Evolutionary conservation across 2,797 vertebrate species (phyloP).

Genomic region (Parauchenoglanis punctatus): DNA sequence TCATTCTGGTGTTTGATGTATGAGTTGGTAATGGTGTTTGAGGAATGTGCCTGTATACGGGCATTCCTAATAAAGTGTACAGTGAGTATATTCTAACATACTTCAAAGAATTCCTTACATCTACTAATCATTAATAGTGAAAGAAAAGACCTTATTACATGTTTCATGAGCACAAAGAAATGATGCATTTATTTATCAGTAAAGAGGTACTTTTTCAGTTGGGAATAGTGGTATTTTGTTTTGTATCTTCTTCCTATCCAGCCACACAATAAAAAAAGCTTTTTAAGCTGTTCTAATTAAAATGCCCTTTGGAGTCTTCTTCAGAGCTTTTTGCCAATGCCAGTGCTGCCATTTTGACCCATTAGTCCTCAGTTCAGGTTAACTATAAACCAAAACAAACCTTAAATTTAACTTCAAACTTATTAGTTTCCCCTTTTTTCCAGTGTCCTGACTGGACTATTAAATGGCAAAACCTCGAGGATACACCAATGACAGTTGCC

Average conservation of each 20-base stretch:
- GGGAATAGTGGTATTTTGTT: not conserved
- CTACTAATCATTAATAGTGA: not conserved
- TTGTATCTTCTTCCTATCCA: not conserved
- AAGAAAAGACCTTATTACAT: not conserved
- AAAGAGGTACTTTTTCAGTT: not conserved
- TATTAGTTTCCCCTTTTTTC: not conserved
- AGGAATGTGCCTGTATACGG: not conserved
- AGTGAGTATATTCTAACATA: not conserved
- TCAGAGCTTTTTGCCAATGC: not conserved
- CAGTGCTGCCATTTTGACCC: not conserved
- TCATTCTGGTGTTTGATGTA: not conserved
- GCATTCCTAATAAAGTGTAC: not conserved
- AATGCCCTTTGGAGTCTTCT: not conserved
- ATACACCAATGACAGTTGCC: not conserved
- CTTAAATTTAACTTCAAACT: not conserved
- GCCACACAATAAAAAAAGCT: not conserved
- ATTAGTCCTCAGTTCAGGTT: not conserved
- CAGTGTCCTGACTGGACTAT: not conserved
- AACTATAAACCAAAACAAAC: not conserved
- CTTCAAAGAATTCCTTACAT: not conserved
- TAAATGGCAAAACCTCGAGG: not conserved
- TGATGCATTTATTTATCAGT: not conserved
- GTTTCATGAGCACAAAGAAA: not conserved
- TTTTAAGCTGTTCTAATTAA: conserved; percentile 13
- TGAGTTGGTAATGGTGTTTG: not conserved